Evolutionary conservation across 2,888 invertebrate species (phyloP).

Genomic region (Hirtodrosophila histrioides): DNA sequence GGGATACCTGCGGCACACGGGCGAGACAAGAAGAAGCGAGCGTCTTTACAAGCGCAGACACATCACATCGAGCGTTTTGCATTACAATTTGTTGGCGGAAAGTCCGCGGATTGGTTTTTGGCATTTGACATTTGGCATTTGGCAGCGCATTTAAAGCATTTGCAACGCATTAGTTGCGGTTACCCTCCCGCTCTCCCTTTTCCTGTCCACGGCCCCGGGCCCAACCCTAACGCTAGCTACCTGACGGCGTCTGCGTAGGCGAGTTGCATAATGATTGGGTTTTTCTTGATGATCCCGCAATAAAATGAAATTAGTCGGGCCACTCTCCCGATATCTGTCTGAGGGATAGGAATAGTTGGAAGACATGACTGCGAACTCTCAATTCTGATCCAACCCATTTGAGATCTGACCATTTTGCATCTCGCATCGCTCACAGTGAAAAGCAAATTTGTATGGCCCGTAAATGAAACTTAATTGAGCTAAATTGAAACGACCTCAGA

Average conservation of each 20-base stretch:
- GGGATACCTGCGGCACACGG: conserved; percentile 87
- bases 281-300: conserved; percentile 6
- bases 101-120: conserved; percentile 30
- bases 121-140: conserved; percentile 11
- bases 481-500: conserved; percentile 84
- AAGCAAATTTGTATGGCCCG: conserved; percentile 24
- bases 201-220: background rate
- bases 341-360: background rate
- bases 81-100: conserved; percentile 62
- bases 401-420: conserved; percentile 22
- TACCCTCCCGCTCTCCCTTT: background rate
- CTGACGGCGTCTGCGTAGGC: conserved; percentile 4
- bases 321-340: background rate
- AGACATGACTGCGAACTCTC: background rate
- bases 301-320: background rate
- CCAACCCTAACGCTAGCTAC: background rate
- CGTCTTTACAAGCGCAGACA: conserved; percentile 74
- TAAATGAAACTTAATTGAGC: conserved; percentile 81
- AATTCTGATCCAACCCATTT: background rate
- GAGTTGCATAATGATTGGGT: conserved; percentile 15
- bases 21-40: conserved; percentile 72
- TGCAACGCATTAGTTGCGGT: conserved; percentile 15
- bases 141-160: background rate
- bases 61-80: conserved; percentile 44
- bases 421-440: conserved; percentile 17